Base-by-base conservation (phyloP, 1,140 invertebrate genomes). In the Riptortus pedestris region DNA sequence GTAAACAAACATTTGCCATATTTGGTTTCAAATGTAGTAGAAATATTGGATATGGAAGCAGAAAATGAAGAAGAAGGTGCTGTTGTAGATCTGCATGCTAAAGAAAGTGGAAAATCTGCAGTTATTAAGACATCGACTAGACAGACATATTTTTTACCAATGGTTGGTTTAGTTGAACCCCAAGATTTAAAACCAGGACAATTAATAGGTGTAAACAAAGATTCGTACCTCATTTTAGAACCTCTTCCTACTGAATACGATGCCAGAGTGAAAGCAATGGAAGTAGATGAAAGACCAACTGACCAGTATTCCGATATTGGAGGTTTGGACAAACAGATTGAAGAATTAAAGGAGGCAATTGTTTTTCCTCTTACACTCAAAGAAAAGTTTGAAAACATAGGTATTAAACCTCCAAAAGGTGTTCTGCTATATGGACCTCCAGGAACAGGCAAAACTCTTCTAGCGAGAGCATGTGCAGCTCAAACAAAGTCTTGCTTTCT, bases 241-340 rank as follows among this genome's bases (percentile, higher is more conserved):
- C 97, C 94, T 1, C 74, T 99, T 27, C 96, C 96, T 1, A 38
- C 5, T 38, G 96, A 99, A 77, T 98, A 97, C 73, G 96, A 99
- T 74, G 95, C 93, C 0, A 81, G 96, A 69, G 96, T 99, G 0
- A 99, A 99, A 74, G 96, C 96, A 66, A 99, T 98, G 96, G 96
- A 98, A 78, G 96, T 99, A 0, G 96, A 98, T 76, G 96, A 98
- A 75, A 81, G 96, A 68, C 96, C 96, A 1, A 97, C 93, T 45
- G 96, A 99, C 75, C 94, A 98, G 74, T 99, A 99, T 77, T 95
- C 92, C 29, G 96, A 99, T 77, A 98, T 99, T 76, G 96, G 96
- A 72, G 96, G 96, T 3, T 77, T 98, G 47, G 96, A 98, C 72
- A 98, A 98, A 77, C 96, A 99, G 79, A 99, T 99, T 74, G 83